Evolutionary conservation across 2,797 vertebrate genomes (phyloP), one percentile per base, ranked within the genome.

Genomic region (Parauchenoglanis ngamensis): DNA sequence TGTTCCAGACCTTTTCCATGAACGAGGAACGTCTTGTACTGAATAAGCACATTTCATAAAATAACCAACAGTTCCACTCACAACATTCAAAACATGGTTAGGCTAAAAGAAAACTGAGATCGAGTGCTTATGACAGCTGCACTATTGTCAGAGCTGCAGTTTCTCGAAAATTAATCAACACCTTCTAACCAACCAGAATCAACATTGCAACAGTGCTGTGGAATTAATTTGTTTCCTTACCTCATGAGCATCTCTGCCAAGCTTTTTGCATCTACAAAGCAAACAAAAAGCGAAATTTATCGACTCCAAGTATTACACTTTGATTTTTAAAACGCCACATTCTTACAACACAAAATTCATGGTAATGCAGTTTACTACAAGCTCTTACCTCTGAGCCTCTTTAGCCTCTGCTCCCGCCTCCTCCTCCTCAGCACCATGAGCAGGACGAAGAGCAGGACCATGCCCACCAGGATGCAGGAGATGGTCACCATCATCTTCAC

Each of bases 211-310:
- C 56, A 44, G 40, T 4, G 4, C 59, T 52, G 44, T 83, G 12
- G n/a, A 19, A 52, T 28, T 8, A 17, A 31, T 61, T 61, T 11
- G 12, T 19, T 6, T 76, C 90, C 94, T 96, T 96, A 99, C 98
- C 98, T 99, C 98, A 99, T 99, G 54, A 99, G 96, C 98, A 99
- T 99, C 95, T 99, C 98, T 8, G 98, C 98, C 94, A 99, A 95
- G 92, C 98, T 99, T 93, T 99, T 99, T 49, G 98, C 98, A 97
- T 99, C 98, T 99, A 93, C 40, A 92, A 94, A 88, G 94, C 87
- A 96, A 94, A 95, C 10, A 68, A 93, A 76, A 57, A 87, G 31
- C 13, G 84, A 86, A 67, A 78, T 70, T 76, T 25, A 6, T 40
- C 17, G 10, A 72, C 8, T 40, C 8, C 65, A 35, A 6, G n/a